Conservation (phyloP, 2,888 invertebrate genomes). For the Elegia similella region DNA sequence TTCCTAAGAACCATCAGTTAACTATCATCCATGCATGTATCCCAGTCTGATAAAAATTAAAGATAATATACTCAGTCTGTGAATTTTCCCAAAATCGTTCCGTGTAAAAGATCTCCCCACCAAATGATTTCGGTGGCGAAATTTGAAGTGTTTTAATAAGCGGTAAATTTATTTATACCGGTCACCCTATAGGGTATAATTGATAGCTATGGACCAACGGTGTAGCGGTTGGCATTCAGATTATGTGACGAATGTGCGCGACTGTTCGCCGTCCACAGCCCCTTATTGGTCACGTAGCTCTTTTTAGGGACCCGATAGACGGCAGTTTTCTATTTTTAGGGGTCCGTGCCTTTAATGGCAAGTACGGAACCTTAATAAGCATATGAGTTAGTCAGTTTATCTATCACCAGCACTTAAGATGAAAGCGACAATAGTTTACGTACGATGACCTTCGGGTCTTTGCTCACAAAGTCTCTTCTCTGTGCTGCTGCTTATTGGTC, state of each 20-base stretch:
- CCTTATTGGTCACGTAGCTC: background rate
- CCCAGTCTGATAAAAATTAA: no score
- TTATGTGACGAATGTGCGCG: slow-evolving; percentile 11
- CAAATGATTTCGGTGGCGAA: slow-evolving; percentile 43
- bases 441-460: no score
- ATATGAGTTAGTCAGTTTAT: no score
- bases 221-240: slow-evolving; percentile 3
- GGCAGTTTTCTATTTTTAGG: background rate
- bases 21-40: no score
- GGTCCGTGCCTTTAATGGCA: background rate
- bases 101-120: slow-evolving; percentile 32
- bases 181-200: slow-evolving; percentile 39
- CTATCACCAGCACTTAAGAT: no score
- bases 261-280: background rate
- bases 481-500: no score
- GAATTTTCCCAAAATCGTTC: slow-evolving; percentile 28
- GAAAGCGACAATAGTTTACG: no score
- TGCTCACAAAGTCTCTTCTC: no score
- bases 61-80: no score
- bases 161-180: slow-evolving; percentile 57
- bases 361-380: no score
- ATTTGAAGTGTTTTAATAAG: slow-evolving; percentile 65
- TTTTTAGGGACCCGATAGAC: slow-evolving; percentile 1
- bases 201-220: slow-evolving; percentile 33
- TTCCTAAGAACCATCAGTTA: no score